Evolutionary conservation across 2,113 vertebrate genomes (phyloP).

Genomic region (Ceratotherium simum): DNA sequence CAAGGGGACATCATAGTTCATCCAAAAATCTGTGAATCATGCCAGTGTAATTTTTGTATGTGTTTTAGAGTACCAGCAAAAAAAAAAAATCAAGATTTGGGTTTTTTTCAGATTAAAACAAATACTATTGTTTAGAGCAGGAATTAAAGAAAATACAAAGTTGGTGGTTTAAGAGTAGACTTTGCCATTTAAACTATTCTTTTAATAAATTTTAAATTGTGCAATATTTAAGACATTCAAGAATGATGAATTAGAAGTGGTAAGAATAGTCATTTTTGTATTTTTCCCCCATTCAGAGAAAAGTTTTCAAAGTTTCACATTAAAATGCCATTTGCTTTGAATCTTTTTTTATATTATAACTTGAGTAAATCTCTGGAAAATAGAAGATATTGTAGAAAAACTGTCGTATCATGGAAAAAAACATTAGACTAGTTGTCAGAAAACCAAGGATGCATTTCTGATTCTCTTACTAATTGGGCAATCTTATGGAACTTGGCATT

Average conservation of each 20-base stretch:
- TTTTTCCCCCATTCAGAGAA: conserved; percentile 2
- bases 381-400: conserved; percentile 22
- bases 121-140: conserved; percentile 11
- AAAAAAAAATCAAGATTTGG: background rate
- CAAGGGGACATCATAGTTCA: background rate
- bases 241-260: conserved; percentile 4
- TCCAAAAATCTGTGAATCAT: conserved; percentile 13
- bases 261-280: conserved; percentile 31
- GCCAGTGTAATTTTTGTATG: background rate
- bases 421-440: background rate
- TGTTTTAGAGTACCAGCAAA: background rate
- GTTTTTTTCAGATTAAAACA: conserved; percentile 28
- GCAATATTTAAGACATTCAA: conserved; percentile 17
- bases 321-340: conserved; percentile 21
- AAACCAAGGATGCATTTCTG: background rate
- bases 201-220: conserved; percentile 39
- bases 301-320: conserved; percentile 37
- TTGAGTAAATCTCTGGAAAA: background rate
- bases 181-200: background rate
- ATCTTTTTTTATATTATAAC: background rate
- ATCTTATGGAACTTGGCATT: background rate
- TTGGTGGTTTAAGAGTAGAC: background rate
- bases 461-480: background rate
- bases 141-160: conserved; percentile 8
- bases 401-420: background rate